Conservation (phyloP, 1,140 invertebrate species). For the Pollicipes pollicipes region DNA sequence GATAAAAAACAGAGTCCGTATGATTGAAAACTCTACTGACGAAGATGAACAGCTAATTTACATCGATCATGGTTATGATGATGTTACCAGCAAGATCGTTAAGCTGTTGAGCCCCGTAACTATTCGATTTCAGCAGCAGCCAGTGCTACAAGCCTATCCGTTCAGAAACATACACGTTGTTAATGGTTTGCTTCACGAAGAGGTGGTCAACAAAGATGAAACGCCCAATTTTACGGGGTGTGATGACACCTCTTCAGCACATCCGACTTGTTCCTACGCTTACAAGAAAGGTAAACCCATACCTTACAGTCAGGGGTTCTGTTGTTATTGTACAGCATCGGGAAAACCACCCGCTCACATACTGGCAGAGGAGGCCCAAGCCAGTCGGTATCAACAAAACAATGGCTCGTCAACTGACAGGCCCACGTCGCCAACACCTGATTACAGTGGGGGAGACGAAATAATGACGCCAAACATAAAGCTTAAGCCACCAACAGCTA, state of each 20-base stretch:
- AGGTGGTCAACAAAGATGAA: neutral
- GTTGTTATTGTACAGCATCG: neutral
- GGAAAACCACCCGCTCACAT: neutral
- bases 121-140: slow-evolving; percentile 29
- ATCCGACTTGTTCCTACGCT: neutral
- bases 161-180: neutral
- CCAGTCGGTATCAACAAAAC: no score
- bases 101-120: slow-evolving; percentile 18
- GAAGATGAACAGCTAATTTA: slow-evolving; percentile 14
- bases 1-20: neutral
- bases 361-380: neutral
- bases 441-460: no score
- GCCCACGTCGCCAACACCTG: no score
- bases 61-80: slow-evolving; percentile 30
- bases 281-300: neutral
- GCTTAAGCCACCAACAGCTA: no score
- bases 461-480: no score
- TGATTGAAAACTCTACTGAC: neutral
- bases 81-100: slow-evolving; percentile 24
- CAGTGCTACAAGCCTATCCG: neutral
- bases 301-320: neutral
- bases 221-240: neutral
- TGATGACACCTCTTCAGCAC: neutral
- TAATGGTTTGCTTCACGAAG: neutral
- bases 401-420: no score